Percentiles rank a stretch among this genome's conserved stretches.
Evolutionary conservation across 2,113 vertebrate genomes (phyloP).

Genomic region (Notarius lentiginosus): DNA sequence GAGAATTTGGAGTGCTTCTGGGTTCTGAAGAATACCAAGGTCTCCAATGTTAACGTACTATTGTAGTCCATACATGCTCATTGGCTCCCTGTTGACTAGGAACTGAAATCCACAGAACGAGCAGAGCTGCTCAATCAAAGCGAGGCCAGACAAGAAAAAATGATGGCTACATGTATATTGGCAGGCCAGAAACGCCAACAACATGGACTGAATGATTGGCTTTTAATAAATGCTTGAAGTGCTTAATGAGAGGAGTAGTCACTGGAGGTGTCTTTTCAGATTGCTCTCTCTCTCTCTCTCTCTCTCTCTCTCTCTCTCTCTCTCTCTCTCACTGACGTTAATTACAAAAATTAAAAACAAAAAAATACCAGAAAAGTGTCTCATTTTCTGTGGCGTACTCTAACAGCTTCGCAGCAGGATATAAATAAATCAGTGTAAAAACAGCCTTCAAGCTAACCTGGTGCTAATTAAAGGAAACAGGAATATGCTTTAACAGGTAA

Average conservation of each 20-base stretch:
- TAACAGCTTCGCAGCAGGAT: constrained; percentile 44
- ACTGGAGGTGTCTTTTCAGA: constrained; percentile 58
- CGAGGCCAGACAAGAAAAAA: constrained; percentile 59
- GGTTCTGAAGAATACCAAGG: constrained; percentile 48
- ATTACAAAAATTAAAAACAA: constrained; percentile 51
- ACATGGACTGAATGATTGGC: constrained; percentile 67
- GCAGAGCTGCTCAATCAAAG: constrained; percentile 21
- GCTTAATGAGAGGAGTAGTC: constrained; percentile 68
- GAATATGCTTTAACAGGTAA: constrained; percentile 42
- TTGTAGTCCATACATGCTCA: constrained; percentile 34
- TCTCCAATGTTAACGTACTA: constrained; percentile 37
- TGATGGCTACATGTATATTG: constrained; percentile 68
- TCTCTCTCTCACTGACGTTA: constrained; percentile 47
- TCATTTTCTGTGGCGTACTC: constrained; percentile 20
- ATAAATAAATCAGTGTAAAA: constrained; percentile 51
- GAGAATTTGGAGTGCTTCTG: constrained; percentile 18
- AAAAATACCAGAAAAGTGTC: constrained; percentile 36
- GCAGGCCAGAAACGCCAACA: constrained; percentile 68
- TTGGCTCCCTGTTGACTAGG: constrained; percentile 12
- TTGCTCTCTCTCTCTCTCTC: constrained; percentile 32
- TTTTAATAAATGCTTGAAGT: constrained; percentile 74
- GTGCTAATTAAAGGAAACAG: constrained; percentile 44
- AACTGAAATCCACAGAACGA: constrained; percentile 22
- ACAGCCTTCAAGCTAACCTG: constrained; percentile 35
- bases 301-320: constrained; percentile 30